Percentiles rank a stretch among this genome's conserved stretches.
phyloP scores from a whole-genome alignment of 1,140 invertebrate genomes.

The Heliconius nattereri region DNA sequence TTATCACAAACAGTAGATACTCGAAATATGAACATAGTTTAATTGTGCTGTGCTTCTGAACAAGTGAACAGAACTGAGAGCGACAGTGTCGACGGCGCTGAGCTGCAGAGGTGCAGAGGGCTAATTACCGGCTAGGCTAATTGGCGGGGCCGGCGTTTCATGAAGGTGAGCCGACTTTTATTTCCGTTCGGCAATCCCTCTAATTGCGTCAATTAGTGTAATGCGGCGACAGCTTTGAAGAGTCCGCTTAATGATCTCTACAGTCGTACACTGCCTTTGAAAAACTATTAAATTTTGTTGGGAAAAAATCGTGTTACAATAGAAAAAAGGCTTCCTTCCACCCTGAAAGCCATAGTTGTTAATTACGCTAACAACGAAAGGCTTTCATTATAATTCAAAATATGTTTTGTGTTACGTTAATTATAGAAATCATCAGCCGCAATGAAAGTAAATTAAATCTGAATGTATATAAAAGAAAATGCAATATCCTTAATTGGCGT shows the following conservation, averaged over 20 bases:
- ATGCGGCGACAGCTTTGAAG: slow-evolving; percentile 79
- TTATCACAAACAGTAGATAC: slow-evolving; percentile 52
- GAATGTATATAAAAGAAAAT: slow-evolving; percentile 39
- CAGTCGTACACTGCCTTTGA: slow-evolving; percentile 56
- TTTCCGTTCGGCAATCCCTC: slow-evolving; percentile 80
- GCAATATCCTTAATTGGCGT: slow-evolving; percentile 42
- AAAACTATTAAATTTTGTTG: slow-evolving; percentile 57
- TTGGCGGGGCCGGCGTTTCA: slow-evolving; percentile 78
- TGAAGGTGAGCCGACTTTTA: slow-evolving; percentile 80
- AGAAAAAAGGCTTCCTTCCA: slow-evolving; percentile 22
- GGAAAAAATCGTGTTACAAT: slow-evolving; percentile 33
- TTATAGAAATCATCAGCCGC: slow-evolving; percentile 27
- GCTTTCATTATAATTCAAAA: neutral
- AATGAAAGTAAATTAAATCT: slow-evolving; percentile 23
- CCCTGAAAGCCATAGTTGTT: slow-evolving; percentile 5
- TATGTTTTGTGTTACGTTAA: slow-evolving; percentile 16
- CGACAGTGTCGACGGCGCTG: slow-evolving; percentile 53
- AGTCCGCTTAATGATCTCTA: slow-evolving; percentile 75
- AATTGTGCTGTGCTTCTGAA: slow-evolving; percentile 63
- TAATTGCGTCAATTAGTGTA: slow-evolving; percentile 81
- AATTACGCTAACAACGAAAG: slow-evolving; percentile 8
- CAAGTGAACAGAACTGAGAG: slow-evolving; percentile 62
- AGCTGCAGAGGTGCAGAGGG: slow-evolving; percentile 46
- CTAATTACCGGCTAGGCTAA: slow-evolving; percentile 79
- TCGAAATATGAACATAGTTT: slow-evolving; percentile 59